Base-by-base conservation (phyloP, 2,888 invertebrate genomes). In the Belgica antarctica region DNA sequence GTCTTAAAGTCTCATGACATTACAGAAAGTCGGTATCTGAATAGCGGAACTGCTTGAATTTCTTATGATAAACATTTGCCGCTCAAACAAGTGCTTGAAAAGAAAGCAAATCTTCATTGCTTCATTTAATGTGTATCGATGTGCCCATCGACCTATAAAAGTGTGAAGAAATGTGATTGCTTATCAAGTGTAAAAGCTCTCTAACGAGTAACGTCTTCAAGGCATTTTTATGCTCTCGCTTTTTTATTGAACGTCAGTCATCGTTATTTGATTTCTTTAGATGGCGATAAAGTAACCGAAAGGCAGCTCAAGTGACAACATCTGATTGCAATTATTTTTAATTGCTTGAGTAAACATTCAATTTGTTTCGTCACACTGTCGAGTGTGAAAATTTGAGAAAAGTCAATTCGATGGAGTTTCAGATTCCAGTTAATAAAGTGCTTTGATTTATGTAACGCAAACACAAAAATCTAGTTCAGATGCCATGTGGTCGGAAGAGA, bases 251-350 rank as follows among this genome's bases (percentile, higher is more conserved):
- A 3, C 12, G 59, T 59, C 59, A 59, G 8, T 59, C 59, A 59
- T 59, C 59, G 59, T 59, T 59, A 27, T 59, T 59, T 25, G 59
- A 25, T 59, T 59, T 59, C 15, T 10, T 59, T 19, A 27, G 25
- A 24, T 59, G 25, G 15, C 59, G n/a, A n/a, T n/a, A 59, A 27
- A 10, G 7, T 52, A 22, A 15, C 17, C 46, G n/a, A 46, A n/a
- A 10, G 31, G 5, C 12, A 41, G 41, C 12, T n/a, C 41, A 41
- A 10, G 41, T 15, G 10, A 41, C 59, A 34, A 27, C 68, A 68
- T 68, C 52, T 68, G 68, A 68, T 68, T 57, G 68, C 57, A 68
- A 68, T 68, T 68, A 68, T 68, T 46, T 68, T 68, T 68, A 68
- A 68, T 68, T 68, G 27, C 28, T 22, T n/a, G 46, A 47, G 57